Base-by-base conservation (phyloP, 2,888 invertebrate genomes). In the Idaea dimidiata region DNA sequence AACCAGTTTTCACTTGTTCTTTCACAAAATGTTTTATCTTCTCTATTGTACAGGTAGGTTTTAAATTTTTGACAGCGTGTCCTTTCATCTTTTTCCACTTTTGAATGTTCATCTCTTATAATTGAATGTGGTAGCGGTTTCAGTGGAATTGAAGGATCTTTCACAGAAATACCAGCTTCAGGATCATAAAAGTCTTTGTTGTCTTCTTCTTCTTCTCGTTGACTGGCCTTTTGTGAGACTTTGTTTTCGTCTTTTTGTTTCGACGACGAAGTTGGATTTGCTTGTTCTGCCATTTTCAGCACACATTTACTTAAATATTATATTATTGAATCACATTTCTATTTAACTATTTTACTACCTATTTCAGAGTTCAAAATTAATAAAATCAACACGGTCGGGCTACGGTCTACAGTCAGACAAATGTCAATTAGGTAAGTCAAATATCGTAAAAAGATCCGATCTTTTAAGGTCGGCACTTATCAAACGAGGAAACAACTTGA, bases 1-100 rank as follows among this genome's bases (percentile, higher is more conserved):
- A 77, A 0, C 91, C 91, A 91, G 65, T 81, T 86, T 16, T n/a
- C 59, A n/a, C 79, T 79, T 0, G 85, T 81, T 70, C 90, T 77
- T 0, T 76, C 84, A 32, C 85, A 86, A 62, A 70, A 78, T 6
- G 78, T 76, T 31, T 78, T 79, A 0, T 74, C 73, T 4, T 84
- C 67, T 61, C 60, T 80, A 62, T 91, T 67, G 69, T 90, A 88
- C 1, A 86, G 0, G 63, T 65, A 81, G 0, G 66, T 72, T 6
- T 62, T 71, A 33, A 72, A 80, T 59, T 63, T 73, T 59, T 70
- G 75, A 53, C 62, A 62, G 17, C 72, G 71, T 0, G 77, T 65
- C 33, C 57, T 54, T 32, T 63, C 2, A 1, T 59, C 32, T 56
- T 64, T 33, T 1, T 62, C 61, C 5, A 62, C 17, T 16, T 58